These are phyloP conservation scores for Lasioglossum baleicum DNA, from an alignment of 1,140 invertebrate species.

Conservation along the genomic window DNA sequence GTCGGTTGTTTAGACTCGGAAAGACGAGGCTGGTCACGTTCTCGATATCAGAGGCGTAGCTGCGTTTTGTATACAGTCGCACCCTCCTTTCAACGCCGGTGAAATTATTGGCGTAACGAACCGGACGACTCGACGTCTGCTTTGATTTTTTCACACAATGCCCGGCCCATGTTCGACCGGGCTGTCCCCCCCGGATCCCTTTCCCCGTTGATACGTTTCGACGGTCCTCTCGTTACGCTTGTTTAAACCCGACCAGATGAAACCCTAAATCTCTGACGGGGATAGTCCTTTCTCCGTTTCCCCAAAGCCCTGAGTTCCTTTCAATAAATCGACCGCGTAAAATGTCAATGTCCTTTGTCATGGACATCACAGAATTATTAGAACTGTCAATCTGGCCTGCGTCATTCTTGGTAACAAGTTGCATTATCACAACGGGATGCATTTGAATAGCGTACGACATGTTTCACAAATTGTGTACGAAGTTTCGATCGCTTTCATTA, in stretches of 20 bases:
- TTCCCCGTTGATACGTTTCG: background rate
- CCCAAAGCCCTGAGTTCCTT: background rate
- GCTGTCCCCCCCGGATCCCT: background rate
- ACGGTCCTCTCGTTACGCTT: slow-evolving; percentile 19
- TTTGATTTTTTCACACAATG: slow-evolving; percentile 10
- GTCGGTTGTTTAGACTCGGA: slow-evolving; percentile 68
- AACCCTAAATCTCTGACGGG: background rate
- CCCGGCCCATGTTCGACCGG: background rate
- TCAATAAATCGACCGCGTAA: too few relatives aligned
- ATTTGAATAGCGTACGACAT: too few relatives aligned
- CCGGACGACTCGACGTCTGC: slow-evolving; percentile 31
- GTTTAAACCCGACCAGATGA: background rate
- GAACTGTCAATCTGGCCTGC: too few relatives aligned
- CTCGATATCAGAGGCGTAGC: slow-evolving; percentile 54
- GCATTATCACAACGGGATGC: too few relatives aligned
- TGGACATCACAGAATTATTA: too few relatives aligned
- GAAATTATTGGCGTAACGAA: slow-evolving; percentile 70
- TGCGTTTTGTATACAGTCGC: slow-evolving; percentile 55
- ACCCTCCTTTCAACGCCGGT: slow-evolving; percentile 61
- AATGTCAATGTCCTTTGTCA: too few relatives aligned
- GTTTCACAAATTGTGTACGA: too few relatives aligned
- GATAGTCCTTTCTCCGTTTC: background rate
- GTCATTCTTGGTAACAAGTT: too few relatives aligned
- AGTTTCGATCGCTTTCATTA: too few relatives aligned
- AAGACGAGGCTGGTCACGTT: slow-evolving; percentile 69